Evolutionary conservation across 2,113 vertebrate species (phyloP), one percentile per base, ranked within the genome.

Genomic region (Egretta garzetta): DNA sequence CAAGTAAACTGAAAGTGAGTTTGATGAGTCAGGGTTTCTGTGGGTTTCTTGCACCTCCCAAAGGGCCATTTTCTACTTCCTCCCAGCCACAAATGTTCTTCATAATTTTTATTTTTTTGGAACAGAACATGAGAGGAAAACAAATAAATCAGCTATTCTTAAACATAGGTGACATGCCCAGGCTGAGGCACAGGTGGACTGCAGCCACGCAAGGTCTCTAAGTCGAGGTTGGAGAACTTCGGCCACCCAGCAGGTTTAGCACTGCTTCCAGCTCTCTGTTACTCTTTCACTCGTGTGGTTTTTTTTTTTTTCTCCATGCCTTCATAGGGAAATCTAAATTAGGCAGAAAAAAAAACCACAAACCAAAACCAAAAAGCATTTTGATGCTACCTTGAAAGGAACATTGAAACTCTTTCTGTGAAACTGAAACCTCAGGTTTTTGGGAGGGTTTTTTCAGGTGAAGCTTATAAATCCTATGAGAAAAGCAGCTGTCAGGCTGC

Each of bases 11-110:
- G 55, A 83, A 92, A 96, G 75, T 41, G 47, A 92, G 28, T 93
- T 94, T 86, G 56, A 95, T 91, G 93, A 93, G 50, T 97, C 90
- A 95, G 83, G 92, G 60, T 91, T 96, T 95, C 92, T 97, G 90
- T 76, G 95, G 92, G 35, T 91, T 95, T 92, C 55, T 88, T 93
- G 39, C 53, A 55, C 62, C 45, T 91, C 71, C 59, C 85, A 76
- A 90, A 96, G 62, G 63, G n/a, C 79, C 47, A 47, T 85, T 93
- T 94, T 93, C 67, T 43, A 62, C 75, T 94, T 90, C 67, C 55
- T 95, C 56, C 9, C 41, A 86, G 59, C 80, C 94, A 92, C 86
- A 93, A 86, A 88, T 90, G 58, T 80, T 88, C 50, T 74, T 88
- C 32, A 8, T 77, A 77, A 62, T 92, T 95, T 88, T 83, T 68